A percentile compares a stretch with the other conserved stretches of the same genome.
Conservation (phyloP, 2,888 invertebrate genomes). For the Rhimphoctona megacephalus region DNA sequence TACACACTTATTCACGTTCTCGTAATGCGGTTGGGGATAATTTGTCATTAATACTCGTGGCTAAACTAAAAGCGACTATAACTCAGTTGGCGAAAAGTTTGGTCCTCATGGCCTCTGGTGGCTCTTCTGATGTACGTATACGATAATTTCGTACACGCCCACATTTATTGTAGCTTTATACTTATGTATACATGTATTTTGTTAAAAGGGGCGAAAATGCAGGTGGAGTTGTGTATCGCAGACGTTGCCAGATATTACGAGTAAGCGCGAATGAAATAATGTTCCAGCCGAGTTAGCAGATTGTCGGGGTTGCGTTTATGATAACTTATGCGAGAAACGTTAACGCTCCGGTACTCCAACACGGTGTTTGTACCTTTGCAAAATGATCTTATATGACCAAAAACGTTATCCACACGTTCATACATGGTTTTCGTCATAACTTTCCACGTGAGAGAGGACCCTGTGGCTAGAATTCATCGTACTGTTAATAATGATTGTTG, state of each 20-base stretch:
- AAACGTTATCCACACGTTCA: constrained; percentile 12
- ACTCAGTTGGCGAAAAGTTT: constrained; percentile 59
- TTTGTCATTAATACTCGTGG: constrained; percentile 52
- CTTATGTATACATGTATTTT: constrained; percentile 19
- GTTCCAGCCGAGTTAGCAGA: constrained; percentile 52
- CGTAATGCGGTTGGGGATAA: constrained; percentile 33
- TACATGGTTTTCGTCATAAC: constrained; percentile 26
- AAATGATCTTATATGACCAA: constrained; percentile 22
- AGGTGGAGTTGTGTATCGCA: constrained; percentile 32
- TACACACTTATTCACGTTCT: background rate
- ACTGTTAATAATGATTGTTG: constrained; percentile 39
- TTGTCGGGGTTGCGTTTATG: constrained; percentile 58
- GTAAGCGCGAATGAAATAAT: constrained; percentile 47
- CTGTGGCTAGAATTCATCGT: constrained; percentile 34
- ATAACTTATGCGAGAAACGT: constrained; percentile 62
- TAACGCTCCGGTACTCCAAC: constrained; percentile 26
- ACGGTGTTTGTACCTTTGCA: constrained; percentile 13
- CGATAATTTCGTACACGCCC: constrained; percentile 43
- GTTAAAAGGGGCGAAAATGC: constrained; percentile 4
- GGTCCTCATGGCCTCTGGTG: constrained; percentile 35
- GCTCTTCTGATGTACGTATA: constrained; percentile 30
- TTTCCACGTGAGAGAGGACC: constrained; percentile 14
- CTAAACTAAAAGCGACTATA: constrained; percentile 44
- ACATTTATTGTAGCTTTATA: constrained; percentile 15
- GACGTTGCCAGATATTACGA: constrained; percentile 47